Evolutionary conservation across 2,888 invertebrate species (phyloP).

Genomic region (Aquatica leii): DNA sequence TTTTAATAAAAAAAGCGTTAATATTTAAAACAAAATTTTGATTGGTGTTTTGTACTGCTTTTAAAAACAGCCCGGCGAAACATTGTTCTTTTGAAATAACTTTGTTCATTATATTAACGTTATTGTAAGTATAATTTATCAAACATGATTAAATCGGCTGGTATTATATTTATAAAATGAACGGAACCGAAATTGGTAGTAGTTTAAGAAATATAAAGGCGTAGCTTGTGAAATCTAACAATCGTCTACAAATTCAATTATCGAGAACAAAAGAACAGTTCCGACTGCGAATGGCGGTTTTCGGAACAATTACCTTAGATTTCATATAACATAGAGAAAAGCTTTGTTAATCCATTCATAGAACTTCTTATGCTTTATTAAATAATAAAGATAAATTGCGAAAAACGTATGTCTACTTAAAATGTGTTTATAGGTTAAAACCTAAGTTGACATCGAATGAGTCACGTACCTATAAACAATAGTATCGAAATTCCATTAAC

Average conservation of each 20-base stretch:
- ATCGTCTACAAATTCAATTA: constrained; percentile 59
- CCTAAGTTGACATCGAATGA: too few relatives aligned
- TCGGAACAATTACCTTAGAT: constrained; percentile 54
- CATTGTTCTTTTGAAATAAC: too few relatives aligned
- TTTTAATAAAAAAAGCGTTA: too few relatives aligned
- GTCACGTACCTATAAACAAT: too few relatives aligned
- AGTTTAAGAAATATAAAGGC: constrained; percentile 19
- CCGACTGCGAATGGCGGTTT: constrained; percentile 59
- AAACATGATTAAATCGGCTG: constrained; percentile 6
- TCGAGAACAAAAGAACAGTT: constrained; percentile 59
- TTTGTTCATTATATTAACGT: not conserved
- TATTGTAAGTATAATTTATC: not conserved
- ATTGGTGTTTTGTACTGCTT: too few relatives aligned
- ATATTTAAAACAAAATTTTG: too few relatives aligned
- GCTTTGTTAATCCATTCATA: constrained; percentile 10
- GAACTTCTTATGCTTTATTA: not conserved
- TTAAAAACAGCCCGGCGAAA: too few relatives aligned
- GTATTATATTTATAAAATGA: constrained; percentile 14
- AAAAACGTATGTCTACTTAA: too few relatives aligned
- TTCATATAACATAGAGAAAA: constrained; percentile 15
- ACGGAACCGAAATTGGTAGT: constrained; percentile 16
- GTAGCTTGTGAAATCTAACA: constrained; percentile 44
- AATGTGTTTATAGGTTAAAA: too few relatives aligned
- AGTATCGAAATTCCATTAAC: too few relatives aligned
- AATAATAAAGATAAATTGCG: too few relatives aligned